phyloP scores from a whole-genome alignment of 2,797 vertebrate species.

The Ctenopoma multispine region DNA sequence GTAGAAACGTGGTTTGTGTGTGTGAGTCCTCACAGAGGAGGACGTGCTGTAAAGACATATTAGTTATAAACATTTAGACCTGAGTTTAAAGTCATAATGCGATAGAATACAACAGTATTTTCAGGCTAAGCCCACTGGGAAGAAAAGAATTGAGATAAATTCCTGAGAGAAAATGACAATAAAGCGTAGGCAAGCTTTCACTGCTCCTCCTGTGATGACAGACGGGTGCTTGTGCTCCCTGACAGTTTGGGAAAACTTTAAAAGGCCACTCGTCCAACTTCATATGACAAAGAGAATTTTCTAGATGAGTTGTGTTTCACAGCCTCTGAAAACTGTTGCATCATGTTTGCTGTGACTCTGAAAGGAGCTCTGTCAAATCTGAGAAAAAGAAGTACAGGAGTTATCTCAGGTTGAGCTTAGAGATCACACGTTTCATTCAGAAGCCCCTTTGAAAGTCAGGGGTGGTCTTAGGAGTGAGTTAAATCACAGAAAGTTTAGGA shows the following conservation, averaged over 20 bases:
- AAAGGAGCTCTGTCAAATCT: background rate
- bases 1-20: background rate
- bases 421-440: background rate
- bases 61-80: slow-evolving; percentile 9
- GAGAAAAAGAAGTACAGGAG: too few relatives aligned
- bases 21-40: too few relatives aligned
- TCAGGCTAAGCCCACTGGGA: background rate
- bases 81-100: slow-evolving; percentile 73
- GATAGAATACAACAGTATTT: background rate
- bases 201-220: slow-evolving; percentile 18
- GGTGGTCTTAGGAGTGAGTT: background rate
- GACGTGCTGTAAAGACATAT: slow-evolving; percentile 24
- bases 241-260: slow-evolving; percentile 27
- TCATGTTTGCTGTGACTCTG: background rate
- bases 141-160: slow-evolving; percentile 20
- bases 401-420: background rate
- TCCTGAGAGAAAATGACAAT: background rate
- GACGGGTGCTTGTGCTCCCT: slow-evolving; percentile 26
- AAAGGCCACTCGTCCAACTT: slow-evolving; percentile 23
- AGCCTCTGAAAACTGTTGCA: background rate
- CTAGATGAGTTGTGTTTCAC: too few relatives aligned
- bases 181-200: background rate
- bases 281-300: slow-evolving; percentile 10
- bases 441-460: background rate
- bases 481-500: slow-evolving; percentile 8